Percentiles rank a stretch among this genome's conserved stretches.
Conservation (phyloP, 2,888 invertebrate genomes). For the Papilio elwesi region DNA sequence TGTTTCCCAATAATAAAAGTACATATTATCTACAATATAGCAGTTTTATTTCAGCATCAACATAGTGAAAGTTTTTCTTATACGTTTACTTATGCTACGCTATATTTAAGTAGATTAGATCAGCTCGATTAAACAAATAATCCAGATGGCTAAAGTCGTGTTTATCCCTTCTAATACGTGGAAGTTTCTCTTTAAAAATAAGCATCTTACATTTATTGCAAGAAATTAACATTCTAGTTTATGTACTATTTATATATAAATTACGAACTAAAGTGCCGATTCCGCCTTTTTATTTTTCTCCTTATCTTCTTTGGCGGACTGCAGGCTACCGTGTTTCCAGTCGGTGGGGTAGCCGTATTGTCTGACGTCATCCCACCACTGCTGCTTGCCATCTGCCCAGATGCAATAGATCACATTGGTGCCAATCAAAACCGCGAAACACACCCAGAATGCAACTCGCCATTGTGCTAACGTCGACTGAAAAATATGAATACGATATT, state of each 20-base stretch:
- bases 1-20: background rate
- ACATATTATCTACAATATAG: background rate
- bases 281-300: slow-evolving; percentile 71
- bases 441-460: slow-evolving; percentile 90
- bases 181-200: background rate
- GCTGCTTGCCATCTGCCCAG: slow-evolving; percentile 88
- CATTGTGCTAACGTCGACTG: slow-evolving; percentile 86
- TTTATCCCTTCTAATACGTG: slow-evolving; percentile 4
- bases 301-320: slow-evolving; percentile 63
- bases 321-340: slow-evolving; percentile 74
- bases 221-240: slow-evolving; percentile 6
- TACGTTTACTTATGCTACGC: background rate
- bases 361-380: slow-evolving; percentile 89
- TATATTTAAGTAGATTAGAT: background rate
- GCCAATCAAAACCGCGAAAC: slow-evolving; percentile 85
- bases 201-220: background rate
- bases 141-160: background rate
- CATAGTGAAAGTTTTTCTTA: background rate
- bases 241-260: background rate
- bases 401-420: slow-evolving; percentile 87
- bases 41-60: background rate
- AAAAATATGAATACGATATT: slow-evolving; percentile 48
- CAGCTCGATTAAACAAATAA: background rate
- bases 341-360: slow-evolving; percentile 74
- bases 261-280: slow-evolving; percentile 48